Evolutionary conservation across 1,140 invertebrate species (phyloP), one percentile per base, ranked within the genome.

Genomic region (Tribolium castaneum): DNA sequence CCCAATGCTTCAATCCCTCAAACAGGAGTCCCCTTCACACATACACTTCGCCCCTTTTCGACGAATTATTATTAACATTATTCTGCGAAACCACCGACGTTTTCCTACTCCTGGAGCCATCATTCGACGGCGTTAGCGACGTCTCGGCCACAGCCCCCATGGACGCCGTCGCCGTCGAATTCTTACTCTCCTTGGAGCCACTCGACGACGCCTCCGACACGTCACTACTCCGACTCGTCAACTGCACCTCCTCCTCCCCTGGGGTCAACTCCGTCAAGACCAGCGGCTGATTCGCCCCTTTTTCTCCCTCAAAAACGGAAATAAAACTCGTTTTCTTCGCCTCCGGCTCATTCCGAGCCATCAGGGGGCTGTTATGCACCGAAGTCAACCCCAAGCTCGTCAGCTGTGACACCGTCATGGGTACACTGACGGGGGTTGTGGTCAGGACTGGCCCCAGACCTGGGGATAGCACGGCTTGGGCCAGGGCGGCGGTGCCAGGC

Each of bases 381-480:
- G 87, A 81, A 1, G 87, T 82, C 5, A 87, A 74, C 12, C 84
- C 86, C n/a, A 87, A 75, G n/a, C 82, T 81, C 5, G 86, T 84
- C 0, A 88, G 80, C 72, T 88, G 85, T 12, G 87, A 83, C 3
- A 87, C 86, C 39, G 86, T 86, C 80, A 86, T 84, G 5, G 85
- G 78, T 83, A 86, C 81, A 52, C 82, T 90, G 14, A 89, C 89
- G 0, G 90, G 90, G 1, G 89, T 83, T 1, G 89, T 83, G 0
- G 90, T 89, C 70, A 92, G 83, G 62, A 92, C 89, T 0, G 91
- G 88, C 0, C 90, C 88, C 6, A 94, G 80, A 2, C 91, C 91
- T 1, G 92, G 92, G 0, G 92, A 90, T 0, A 93, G 84, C 1
- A 94, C 92, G 0, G 92, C 92, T 81, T 94, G 92, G 0, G 93